A percentile compares a stretch with the other conserved stretches of the same genome.
Conservation (phyloP, 1,140 invertebrate species). For the Brachystomella parvula region DNA sequence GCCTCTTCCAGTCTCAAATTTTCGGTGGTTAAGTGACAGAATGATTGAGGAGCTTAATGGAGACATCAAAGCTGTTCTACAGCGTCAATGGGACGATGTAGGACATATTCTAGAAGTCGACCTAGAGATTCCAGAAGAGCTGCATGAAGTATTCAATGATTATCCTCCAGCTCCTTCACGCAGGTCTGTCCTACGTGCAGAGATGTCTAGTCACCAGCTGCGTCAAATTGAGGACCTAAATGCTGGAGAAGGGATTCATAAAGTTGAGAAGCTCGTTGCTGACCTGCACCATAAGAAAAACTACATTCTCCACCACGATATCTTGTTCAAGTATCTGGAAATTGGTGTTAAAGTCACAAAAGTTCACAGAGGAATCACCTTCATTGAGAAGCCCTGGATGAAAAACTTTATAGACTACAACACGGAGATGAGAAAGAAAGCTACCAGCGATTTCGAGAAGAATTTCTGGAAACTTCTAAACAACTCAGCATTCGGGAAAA, state of each 20-base stretch:
- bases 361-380: slow-evolving; percentile 19
- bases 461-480: slow-evolving; percentile 47
- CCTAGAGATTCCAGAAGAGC: slow-evolving; percentile 40
- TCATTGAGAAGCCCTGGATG: slow-evolving; percentile 17
- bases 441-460: slow-evolving; percentile 44
- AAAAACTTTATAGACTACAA: slow-evolving; percentile 17
- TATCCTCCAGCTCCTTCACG: slow-evolving; percentile 47
- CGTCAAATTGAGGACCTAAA: not conserved
- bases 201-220: slow-evolving; percentile 20
- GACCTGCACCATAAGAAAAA: slow-evolving; percentile 14
- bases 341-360: slow-evolving; percentile 14
- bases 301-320: slow-evolving; percentile 22
- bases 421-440: slow-evolving; percentile 38
- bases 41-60: not conserved
- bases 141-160: slow-evolving; percentile 49
- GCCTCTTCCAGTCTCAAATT: slow-evolving; percentile 25
- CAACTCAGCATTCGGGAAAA: slow-evolving; percentile 45
- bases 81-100: not conserved
- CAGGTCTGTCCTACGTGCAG: slow-evolving; percentile 1
- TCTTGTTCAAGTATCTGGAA: slow-evolving; percentile 13
- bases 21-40: not conserved
- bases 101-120: slow-evolving; percentile 50
- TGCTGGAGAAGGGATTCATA: not conserved
- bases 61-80: not conserved
- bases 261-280: slow-evolving; percentile 17